Evolutionary conservation across 2,113 vertebrate species (phyloP), one percentile per base, ranked within the genome.

Genomic region (Cettia cetti): DNA sequence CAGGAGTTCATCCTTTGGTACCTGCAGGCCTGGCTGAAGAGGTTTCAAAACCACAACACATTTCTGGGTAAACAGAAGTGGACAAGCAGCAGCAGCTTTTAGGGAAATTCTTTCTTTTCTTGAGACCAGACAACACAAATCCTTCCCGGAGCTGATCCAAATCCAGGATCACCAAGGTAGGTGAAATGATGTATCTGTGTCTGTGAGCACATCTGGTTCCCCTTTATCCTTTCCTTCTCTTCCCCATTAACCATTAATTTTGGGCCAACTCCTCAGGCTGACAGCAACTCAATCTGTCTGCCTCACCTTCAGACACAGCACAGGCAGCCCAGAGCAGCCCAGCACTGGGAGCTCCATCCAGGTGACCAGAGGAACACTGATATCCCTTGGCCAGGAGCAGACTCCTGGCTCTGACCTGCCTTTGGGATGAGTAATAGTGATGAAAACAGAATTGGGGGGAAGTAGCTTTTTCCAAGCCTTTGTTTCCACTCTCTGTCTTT

Each of bases 181-280:
- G 85, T 20, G 75, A 71, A 75, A 44, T 19, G 61, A 74, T 40
- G 42, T 1, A 13, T 77, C 79, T 39, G 79, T 15, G 69, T 52
- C 74, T 47, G 18, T 2, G n/a, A 94, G 33, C 53, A 90, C 97
- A 96, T 82, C 91, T 97, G 97, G 94, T 56, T 96, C 92, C 61
- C 93, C 95, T 97, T 95, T 93, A 86, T 24, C 90, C 95, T 96
- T 86, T 94, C 95, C 96, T 57, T 59, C 5, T 1, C 89, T 78
- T 94, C 93, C 81, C 95, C 92, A 60, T 71, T 75, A 84, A 88
- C 95, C 91, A 89, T 89, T 79, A 57, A 94, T 91, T 92, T 64
- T 69, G 35, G 57, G 82, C 50, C n/a, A 30, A 35, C 49, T 91
- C 86, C 81, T 89, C 56, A 93, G 94, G 94, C 86, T 31, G 75